These are phyloP conservation scores for Dysmachus trigonus DNA, from an alignment of 2,888 invertebrate species.

Conservation along the genomic window DNA sequence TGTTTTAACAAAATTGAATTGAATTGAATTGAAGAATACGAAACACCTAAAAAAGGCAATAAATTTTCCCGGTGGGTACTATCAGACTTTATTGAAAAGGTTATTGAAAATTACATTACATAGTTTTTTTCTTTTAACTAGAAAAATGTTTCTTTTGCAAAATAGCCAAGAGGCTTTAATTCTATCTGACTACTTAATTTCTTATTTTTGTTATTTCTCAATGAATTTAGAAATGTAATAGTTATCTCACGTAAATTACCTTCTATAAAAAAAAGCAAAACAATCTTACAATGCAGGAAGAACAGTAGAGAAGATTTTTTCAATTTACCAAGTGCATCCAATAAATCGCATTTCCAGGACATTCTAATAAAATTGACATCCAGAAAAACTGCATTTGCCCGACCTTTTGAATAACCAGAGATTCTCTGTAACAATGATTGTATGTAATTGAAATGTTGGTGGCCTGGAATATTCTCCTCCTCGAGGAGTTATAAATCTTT, in stretches of 20 bases:
- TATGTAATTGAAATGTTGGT: not conserved
- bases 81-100: no score
- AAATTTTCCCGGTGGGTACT: no score
- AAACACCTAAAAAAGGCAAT: no score
- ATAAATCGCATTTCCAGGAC: not conserved
- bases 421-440: not conserved
- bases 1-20: no score
- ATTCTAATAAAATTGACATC: not conserved
- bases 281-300: no score
- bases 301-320: not conserved
- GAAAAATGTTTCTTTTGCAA: not conserved
- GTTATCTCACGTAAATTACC: not conserved
- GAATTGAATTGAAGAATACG: no score
- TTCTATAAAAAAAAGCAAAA: not conserved
- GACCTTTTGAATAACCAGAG: not conserved
- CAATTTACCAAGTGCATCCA: not conserved
- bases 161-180: not conserved
- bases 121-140: not conserved
- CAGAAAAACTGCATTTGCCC: not conserved
- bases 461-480: not conserved
- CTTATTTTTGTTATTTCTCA: not conserved
- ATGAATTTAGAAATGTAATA: not conserved
- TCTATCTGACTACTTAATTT: not conserved
- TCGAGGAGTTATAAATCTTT: not conserved
- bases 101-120: not conserved